Conservation (phyloP, 1,140 invertebrate species). For the Tribolium madens region DNA sequence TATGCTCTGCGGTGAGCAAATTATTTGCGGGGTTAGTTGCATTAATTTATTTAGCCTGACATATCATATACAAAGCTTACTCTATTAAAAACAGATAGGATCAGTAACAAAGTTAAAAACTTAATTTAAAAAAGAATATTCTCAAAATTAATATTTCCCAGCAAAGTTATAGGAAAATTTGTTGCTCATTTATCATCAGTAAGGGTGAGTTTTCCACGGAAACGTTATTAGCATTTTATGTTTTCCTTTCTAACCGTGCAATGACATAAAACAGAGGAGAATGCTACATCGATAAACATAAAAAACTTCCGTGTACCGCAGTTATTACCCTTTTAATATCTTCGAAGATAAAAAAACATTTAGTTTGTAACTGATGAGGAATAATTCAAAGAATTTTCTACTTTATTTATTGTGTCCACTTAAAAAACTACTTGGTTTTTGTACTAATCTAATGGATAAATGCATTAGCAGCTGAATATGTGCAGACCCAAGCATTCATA, state of each 20-base stretch:
- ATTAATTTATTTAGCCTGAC: not conserved
- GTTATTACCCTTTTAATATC: constrained; percentile 22
- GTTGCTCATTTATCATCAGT: constrained; percentile 1
- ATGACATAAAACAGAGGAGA: constrained; percentile 21
- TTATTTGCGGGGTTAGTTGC: not conserved
- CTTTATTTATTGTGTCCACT: not conserved
- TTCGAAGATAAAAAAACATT: constrained; percentile 12
- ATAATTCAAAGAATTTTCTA: not conserved
- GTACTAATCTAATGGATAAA: not conserved
- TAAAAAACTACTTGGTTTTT: not conserved
- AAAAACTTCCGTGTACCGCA: constrained; percentile 7
- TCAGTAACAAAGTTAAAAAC: not conserved
- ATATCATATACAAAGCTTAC: not conserved
- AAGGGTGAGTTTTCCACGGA: constrained; percentile 11
- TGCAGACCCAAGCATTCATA: not conserved
- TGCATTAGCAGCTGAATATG: not conserved
- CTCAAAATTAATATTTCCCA: constrained; percentile 7
- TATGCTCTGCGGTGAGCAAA: not conserved
- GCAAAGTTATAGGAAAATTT: not conserved
- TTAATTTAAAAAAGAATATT: not conserved
- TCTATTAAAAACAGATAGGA: not conserved
- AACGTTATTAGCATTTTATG: constrained; percentile 14
- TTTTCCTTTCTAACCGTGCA: constrained; percentile 8
- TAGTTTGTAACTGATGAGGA: constrained; percentile 3
- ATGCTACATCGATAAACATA: constrained; percentile 17